Evolutionary conservation across 2,888 invertebrate species (phyloP), one percentile per base, ranked within the genome.

Genomic region (Dolomedes plantarius): DNA sequence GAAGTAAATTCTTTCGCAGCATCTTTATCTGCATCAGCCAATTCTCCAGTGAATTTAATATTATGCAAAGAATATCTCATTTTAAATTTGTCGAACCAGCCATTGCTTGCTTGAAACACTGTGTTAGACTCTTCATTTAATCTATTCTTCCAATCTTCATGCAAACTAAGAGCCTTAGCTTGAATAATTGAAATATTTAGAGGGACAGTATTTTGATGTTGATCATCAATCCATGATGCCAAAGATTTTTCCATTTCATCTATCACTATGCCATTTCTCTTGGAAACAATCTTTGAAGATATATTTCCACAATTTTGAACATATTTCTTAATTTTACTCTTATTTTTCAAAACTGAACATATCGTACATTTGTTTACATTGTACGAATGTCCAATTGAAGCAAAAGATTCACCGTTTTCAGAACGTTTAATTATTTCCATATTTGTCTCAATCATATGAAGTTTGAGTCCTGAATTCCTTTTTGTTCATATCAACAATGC

Each of bases 51-150:
- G n/a, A 41, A 72, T 72, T 72, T 72, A 72, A 72, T 72, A 72
- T 71, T 87, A 23, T 85, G 74, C 29, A 78, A 23, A 65, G 46
- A 73, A 0, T 56, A 29, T 32, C 88, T 27, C 31, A 29, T 75
- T 72, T 89, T 88, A 80, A 89, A 89, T 19, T 75, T 62, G 19
- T n/a, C n/a, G n/a, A n/a, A n/a, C n/a, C n/a, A n/a, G n/a, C n/a
- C n/a, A n/a, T n/a, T n/a, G n/a, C n/a, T 73, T 36, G 41, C 89
- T 89, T 31, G 88, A 88, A 23, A n/a, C 16, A 78, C 87, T 81
- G 2, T 68, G 11, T 2, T 9, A 3, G 32, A 28, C 36, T 6
- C 19, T 68, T n/a, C n/a, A 68, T 68, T 31, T 32, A 68, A 68
- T 31, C 68, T n/a, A 27, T n/a, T 29, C 68, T 68, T 68, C 68